Evolutionary conservation across 2,113 vertebrate species (phyloP).

Genomic region (Eudyptes chrysolophus): DNA sequence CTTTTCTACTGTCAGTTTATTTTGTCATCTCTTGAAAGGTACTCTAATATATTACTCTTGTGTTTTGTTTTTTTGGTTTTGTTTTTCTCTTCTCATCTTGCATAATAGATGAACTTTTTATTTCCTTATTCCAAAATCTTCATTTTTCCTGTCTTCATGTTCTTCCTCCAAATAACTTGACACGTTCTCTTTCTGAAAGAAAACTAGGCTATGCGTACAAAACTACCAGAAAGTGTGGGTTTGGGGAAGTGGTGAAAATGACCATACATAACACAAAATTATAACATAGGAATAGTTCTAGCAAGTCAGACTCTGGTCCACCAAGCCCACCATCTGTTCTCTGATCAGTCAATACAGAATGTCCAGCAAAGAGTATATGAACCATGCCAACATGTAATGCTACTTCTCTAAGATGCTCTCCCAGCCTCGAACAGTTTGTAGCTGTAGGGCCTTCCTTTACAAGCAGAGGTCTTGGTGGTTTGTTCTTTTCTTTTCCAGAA

Average conservation of each 20-base stretch:
- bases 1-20: background rate
- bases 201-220: background rate
- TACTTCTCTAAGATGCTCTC: background rate
- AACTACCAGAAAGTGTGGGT: background rate
- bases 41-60: background rate
- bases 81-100: background rate
- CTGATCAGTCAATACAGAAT: background rate
- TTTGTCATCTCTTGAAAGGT: background rate
- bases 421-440: background rate
- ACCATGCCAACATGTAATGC: background rate
- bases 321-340: background rate
- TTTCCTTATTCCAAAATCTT: background rate
- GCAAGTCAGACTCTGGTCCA: background rate
- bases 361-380: background rate
- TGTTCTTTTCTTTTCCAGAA: background rate
- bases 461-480: background rate
- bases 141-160: background rate
- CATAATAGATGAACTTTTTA: background rate
- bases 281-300: background rate
- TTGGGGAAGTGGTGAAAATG: background rate
- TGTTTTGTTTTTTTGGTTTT: background rate
- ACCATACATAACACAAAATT: background rate
- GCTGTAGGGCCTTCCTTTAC: background rate
- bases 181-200: background rate
- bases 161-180: background rate